Conservation (phyloP, 2,797 vertebrate species). For the Enteromius argenteus region DNA sequence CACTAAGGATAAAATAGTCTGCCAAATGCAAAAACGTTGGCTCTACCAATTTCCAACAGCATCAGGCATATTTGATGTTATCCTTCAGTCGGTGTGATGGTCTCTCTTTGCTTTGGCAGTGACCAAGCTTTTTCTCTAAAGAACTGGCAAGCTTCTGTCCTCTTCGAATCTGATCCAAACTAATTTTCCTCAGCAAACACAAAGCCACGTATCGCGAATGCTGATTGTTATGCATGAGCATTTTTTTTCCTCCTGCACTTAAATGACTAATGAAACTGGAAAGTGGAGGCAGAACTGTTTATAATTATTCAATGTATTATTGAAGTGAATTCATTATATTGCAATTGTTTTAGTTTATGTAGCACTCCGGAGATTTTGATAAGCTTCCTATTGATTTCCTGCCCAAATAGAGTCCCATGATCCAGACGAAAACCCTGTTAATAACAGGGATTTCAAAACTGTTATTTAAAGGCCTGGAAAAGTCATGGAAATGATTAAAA, state of each 20-base stretch:
- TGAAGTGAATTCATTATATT: constrained; percentile 11
- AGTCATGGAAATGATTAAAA: background rate
- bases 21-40: background rate
- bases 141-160: constrained; percentile 25
- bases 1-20: background rate
- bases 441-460: background rate
- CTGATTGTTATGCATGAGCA: constrained; percentile 15
- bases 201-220: background rate
- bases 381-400: constrained; percentile 18
- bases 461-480: background rate
- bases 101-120: constrained; percentile 22
- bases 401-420: background rate
- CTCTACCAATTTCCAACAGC: background rate
- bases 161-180: constrained; percentile 22
- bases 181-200: constrained; percentile 11
- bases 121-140: constrained; percentile 7
- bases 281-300: constrained; percentile 19
- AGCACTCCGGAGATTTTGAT: constrained; percentile 9
- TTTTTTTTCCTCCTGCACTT: background rate
- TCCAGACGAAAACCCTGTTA: background rate
- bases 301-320: background rate
- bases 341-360: background rate
- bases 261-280: constrained; percentile 9
- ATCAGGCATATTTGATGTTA: background rate
- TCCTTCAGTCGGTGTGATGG: background rate